Conservation (phyloP, 2,797 vertebrate species). For the Hyperoplus immaculatus region DNA sequence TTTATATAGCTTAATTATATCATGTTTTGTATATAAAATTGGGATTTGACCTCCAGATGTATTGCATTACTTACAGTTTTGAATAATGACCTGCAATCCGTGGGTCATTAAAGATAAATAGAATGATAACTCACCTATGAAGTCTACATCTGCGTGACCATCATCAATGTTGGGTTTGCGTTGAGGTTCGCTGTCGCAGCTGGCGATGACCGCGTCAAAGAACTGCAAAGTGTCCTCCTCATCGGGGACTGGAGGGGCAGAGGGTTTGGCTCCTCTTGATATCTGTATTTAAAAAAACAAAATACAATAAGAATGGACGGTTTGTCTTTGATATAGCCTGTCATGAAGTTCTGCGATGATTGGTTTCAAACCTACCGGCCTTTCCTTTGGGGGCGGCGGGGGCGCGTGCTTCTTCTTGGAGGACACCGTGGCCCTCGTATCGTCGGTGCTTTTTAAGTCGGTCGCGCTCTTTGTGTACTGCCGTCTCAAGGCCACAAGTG, state of each 20-base stretch:
- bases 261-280: conserved; percentile 68
- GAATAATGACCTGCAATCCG: background rate
- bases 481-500: conserved; percentile 92
- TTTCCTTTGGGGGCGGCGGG: conserved; percentile 66
- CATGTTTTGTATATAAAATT: background rate
- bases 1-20: background rate
- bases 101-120: background rate
- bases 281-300: conserved; percentile 55
- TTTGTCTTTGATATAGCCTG: conserved; percentile 2
- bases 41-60: no score
- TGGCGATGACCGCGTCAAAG: conserved; percentile 94
- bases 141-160: conserved; percentile 93
- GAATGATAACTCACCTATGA: conserved; percentile 86
- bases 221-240: conserved; percentile 93
- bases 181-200: conserved; percentile 88
- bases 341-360: background rate
- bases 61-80: background rate
- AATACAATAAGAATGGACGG: background rate
- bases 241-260: conserved; percentile 81
- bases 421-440: conserved; percentile 73
- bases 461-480: conserved; percentile 90
- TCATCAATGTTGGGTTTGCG: conserved; percentile 81
- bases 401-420: conserved; percentile 82
- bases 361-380: conserved; percentile 81
- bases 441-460: conserved; percentile 83